phyloP scores from a whole-genome alignment of 2,797 vertebrate species.

The Acrossocheilus wenchowensis region DNA sequence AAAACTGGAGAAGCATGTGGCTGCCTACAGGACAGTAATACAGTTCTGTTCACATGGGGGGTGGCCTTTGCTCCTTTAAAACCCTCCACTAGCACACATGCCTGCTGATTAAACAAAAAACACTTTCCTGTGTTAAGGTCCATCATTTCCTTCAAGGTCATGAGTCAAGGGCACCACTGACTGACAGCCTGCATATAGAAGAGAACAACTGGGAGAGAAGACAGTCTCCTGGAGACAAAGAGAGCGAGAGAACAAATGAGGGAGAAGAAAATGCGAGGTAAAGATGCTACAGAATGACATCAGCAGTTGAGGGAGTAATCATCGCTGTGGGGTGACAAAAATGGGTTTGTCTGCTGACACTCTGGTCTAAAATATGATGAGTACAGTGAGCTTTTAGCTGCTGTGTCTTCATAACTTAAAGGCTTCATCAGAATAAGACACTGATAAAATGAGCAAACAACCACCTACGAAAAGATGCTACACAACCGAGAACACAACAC shows the following conservation, averaged over 20 bases:
- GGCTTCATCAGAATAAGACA: neutral
- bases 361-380: slow-evolving; percentile 49
- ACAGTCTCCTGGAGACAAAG: slow-evolving; percentile 7
- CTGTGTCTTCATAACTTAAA: neutral
- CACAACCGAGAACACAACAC: neutral
- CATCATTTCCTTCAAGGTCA: slow-evolving; percentile 53
- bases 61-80: slow-evolving; percentile 48
- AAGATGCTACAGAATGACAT: slow-evolving; percentile 49
- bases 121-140: slow-evolving; percentile 55
- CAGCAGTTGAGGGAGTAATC: slow-evolving; percentile 62
- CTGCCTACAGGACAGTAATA: slow-evolving; percentile 61
- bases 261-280: slow-evolving; percentile 6
- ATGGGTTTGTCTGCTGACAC: slow-evolving; percentile 52
- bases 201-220: slow-evolving; percentile 23
- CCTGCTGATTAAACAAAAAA: slow-evolving; percentile 63
- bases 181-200: slow-evolving; percentile 55
- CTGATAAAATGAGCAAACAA: neutral
- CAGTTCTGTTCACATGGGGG: slow-evolving; percentile 58
- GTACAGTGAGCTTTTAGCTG: slow-evolving; percentile 23
- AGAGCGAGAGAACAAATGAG: slow-evolving; percentile 26
- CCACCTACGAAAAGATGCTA: neutral
- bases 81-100: slow-evolving; percentile 40
- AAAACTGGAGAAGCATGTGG: slow-evolving; percentile 56
- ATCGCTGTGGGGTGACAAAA: slow-evolving; percentile 54
- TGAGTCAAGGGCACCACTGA: slow-evolving; percentile 64